Evolutionary conservation across 2,113 vertebrate genomes (phyloP).

Genomic region (Pongo abelii): DNA sequence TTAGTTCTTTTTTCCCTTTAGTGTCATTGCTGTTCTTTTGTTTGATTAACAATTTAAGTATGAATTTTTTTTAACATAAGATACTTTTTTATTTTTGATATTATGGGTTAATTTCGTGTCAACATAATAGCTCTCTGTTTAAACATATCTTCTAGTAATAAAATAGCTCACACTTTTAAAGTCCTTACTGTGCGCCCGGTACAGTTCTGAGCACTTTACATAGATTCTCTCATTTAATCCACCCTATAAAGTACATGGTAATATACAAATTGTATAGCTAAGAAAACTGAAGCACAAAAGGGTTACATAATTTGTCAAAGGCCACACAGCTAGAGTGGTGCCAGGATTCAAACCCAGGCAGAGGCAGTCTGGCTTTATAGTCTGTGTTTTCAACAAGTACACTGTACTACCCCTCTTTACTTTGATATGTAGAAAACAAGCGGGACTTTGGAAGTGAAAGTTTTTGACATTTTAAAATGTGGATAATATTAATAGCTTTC

Average conservation of each 20-base stretch:
- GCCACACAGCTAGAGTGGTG: not conserved
- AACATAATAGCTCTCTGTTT: not conserved
- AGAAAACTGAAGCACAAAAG: not conserved
- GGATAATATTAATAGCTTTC: not conserved
- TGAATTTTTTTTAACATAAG: not conserved
- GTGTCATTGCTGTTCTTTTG: not conserved
- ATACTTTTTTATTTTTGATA: slow-evolving; percentile 36
- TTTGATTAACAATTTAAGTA: slow-evolving; percentile 46
- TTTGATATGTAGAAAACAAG: slow-evolving; percentile 21
- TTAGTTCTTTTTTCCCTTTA: not conserved
- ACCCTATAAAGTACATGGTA: not conserved
- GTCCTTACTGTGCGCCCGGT: not conserved
- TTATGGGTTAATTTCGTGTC: not conserved
- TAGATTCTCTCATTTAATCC: not conserved
- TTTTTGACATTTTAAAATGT: not conserved
- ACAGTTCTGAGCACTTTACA: not conserved
- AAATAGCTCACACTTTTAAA: slow-evolving; percentile 6
- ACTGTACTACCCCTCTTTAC: not conserved
- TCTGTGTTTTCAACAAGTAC: not conserved
- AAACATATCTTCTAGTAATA: not conserved
- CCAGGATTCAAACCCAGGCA: not conserved
- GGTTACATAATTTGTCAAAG: not conserved
- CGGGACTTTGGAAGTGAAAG: not conserved
- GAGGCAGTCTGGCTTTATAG: not conserved
- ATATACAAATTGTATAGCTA: not conserved